Evolutionary conservation across 2,797 vertebrate genomes (phyloP).

Genomic region (Gastrophryne carolinensis): DNA sequence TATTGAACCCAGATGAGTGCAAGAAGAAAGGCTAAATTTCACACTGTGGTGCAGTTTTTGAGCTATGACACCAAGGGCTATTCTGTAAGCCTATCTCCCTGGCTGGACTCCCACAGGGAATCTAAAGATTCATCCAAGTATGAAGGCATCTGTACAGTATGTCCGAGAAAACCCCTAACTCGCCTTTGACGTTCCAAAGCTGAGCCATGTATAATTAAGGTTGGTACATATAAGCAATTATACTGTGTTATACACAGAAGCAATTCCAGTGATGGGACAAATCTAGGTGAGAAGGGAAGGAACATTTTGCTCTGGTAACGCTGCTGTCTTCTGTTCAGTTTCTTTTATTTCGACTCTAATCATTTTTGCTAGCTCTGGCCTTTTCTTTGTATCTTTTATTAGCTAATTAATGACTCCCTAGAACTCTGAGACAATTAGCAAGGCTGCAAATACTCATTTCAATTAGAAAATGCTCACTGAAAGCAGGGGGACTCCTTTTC

Average conservation of each 20-base stretch:
- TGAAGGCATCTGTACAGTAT: no score
- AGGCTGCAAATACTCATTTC: constrained; percentile 41
- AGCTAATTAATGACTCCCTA: constrained; percentile 44
- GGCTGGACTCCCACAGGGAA: no score
- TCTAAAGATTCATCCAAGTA: neutral
- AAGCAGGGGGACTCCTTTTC: constrained; percentile 6
- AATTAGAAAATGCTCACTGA: constrained; percentile 26
- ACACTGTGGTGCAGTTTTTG: no score
- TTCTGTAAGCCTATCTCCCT: no score
- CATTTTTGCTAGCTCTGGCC: constrained; percentile 37
- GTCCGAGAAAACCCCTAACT: neutral
- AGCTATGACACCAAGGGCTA: no score
- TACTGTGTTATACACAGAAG: neutral
- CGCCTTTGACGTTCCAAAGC: neutral
- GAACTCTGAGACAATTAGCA: constrained; percentile 45
- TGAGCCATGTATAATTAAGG: neutral
- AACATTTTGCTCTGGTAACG: constrained; percentile 39
- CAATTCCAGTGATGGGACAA: constrained; percentile 5
- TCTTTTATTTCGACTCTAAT: constrained; percentile 10
- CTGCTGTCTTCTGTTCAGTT: neutral
- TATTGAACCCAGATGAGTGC: no score
- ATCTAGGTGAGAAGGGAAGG: neutral
- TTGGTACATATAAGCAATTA: neutral
- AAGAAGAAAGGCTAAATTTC: no score
- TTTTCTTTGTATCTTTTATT: constrained; percentile 50